These are phyloP conservation scores for Mycalesis mineus DNA, from an alignment of 2,888 invertebrate species.

Conservation along the genomic window DNA sequence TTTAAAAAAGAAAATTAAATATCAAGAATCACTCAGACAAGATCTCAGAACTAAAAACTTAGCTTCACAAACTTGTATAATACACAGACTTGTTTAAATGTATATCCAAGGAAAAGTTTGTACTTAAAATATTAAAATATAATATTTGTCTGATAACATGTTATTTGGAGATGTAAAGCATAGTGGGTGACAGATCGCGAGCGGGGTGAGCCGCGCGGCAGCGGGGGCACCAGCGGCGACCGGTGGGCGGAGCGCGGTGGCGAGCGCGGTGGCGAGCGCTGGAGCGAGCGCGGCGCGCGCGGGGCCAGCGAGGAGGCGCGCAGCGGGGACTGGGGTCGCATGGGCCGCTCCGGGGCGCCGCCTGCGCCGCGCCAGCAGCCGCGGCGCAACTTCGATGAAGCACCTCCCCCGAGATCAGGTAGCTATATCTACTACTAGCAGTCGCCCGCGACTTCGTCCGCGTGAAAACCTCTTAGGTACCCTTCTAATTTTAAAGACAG, in stretches of 20 bases:
- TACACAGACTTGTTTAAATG: no score
- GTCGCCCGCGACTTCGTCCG: no score
- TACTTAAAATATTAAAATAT: no score
- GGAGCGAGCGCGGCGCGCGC: conserved; percentile 55
- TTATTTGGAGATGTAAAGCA: background rate
- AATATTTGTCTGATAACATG: no score
- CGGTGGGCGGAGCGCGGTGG: conserved; percentile 40
- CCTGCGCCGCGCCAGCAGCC: conserved; percentile 36
- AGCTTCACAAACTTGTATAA: no score
- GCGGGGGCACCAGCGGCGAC: conserved; percentile 43
- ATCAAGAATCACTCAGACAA: no score
- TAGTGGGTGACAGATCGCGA: conserved; percentile 28
- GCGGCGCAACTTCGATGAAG: conserved; percentile 60
- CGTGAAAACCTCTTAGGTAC: no score
- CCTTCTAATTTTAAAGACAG: no score
- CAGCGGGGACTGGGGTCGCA: conserved; percentile 65
- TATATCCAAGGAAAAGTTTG: no score
- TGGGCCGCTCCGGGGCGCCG: conserved; percentile 44
- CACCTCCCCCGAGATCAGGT: conserved; percentile 65
- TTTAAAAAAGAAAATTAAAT: no score
- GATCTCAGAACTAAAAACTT: no score
- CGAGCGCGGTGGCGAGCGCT: conserved; percentile 45
- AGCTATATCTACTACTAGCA: background rate
- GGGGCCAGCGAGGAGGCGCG: conserved; percentile 64
- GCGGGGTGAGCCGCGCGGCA: conserved; percentile 36